Conservation (phyloP, 1,140 invertebrate genomes). For the Maniola jurtina region DNA sequence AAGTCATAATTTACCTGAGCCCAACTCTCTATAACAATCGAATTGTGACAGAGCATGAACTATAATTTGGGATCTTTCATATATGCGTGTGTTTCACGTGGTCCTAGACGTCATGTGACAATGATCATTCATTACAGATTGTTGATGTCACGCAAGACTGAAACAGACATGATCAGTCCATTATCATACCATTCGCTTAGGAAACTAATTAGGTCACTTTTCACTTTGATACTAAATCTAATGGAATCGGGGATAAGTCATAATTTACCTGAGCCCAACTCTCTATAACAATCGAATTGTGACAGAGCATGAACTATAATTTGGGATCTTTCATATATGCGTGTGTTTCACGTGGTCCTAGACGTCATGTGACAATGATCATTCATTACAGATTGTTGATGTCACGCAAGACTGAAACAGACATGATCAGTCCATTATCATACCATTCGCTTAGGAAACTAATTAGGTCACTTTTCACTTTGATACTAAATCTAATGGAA, state of each 20-base stretch:
- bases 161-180: slow-evolving; percentile 1
- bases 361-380: background rate
- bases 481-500: slow-evolving; percentile 9
- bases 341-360: background rate
- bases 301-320: too few relatives aligned
- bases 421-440: slow-evolving; percentile 12
- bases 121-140: slow-evolving; percentile 1
- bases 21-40: too few relatives aligned
- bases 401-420: background rate
- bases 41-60: too few relatives aligned
- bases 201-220: slow-evolving; percentile 27
- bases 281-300: too few relatives aligned
- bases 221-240: slow-evolving; percentile 11
- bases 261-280: background rate
- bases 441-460: slow-evolving; percentile 21
- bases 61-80: too few relatives aligned
- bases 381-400: slow-evolving; percentile 6
- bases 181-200: slow-evolving; percentile 22
- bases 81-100: background rate
- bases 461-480: slow-evolving; percentile 27
- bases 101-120: background rate
- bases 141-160: background rate
- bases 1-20: background rate
- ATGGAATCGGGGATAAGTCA: background rate
- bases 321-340: background rate